Conservation (phyloP, 2,888 invertebrate genomes). For the Acrobasis suavella region DNA sequence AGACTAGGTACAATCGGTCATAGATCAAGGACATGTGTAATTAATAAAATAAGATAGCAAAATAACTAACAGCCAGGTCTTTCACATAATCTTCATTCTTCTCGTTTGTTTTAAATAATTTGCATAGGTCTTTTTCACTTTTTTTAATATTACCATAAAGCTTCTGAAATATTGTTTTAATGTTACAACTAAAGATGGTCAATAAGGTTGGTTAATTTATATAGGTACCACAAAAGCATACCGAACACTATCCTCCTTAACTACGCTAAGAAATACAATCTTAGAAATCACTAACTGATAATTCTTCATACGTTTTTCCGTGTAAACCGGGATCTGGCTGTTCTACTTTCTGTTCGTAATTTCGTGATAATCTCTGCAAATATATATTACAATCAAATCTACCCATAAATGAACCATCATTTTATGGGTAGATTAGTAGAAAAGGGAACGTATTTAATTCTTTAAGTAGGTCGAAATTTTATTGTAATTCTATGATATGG, state of each 20-base stretch:
- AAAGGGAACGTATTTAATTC: too few relatives aligned
- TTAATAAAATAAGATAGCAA: neutral
- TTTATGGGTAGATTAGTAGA: too few relatives aligned
- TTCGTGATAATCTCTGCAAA: conserved; percentile 3
- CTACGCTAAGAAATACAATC: too few relatives aligned
- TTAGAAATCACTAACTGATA: neutral
- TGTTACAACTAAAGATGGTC: too few relatives aligned
- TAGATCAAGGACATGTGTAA: too few relatives aligned
- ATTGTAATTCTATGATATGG: neutral
- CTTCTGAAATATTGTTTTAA: conserved; percentile 1
- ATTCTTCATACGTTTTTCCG: neutral
- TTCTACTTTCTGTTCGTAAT: neutral
- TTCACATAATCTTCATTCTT: conserved; percentile 2
- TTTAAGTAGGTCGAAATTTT: too few relatives aligned
- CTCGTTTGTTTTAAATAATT: neutral
- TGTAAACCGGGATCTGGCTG: neutral
- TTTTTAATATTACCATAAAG: neutral
- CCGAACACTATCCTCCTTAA: too few relatives aligned
- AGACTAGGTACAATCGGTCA: too few relatives aligned
- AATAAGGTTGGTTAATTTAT: too few relatives aligned
- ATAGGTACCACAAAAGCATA: too few relatives aligned
- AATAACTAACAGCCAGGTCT: conserved; percentile 3
- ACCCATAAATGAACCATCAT: too few relatives aligned
- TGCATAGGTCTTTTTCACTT: neutral
- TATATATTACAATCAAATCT: neutral